Evolutionary conservation across 2,113 vertebrate species (phyloP), one percentile per base, ranked within the genome.

Genomic region (Tiliqua scincoides): DNA sequence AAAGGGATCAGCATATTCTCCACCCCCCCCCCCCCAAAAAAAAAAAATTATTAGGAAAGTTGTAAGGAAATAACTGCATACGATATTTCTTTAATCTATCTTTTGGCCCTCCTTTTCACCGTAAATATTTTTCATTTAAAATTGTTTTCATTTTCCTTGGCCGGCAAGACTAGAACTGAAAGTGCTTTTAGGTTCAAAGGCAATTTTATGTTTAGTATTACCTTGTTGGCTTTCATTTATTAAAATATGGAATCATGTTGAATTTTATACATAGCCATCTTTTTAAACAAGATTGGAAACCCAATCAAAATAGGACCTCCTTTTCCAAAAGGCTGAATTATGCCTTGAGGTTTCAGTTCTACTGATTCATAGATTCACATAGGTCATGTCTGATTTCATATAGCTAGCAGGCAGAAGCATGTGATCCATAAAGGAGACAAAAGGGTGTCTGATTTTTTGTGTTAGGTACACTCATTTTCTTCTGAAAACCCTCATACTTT

Each of bases 91-190:
- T 92, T 90, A 92, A 92, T 92, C 92, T 94, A 86, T 59, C 77
- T 90, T 93, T 63, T 35, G 67, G 81, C 77, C 88, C 89, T 93
- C 52, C 79, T 90, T 95, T 94, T 85, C 68, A 86, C 59, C 85
- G 84, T 90, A 92, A 93, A 88, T 93, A 62, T 59, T 88, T 93
- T 94, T 94, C 94, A 94, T 90, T 92, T 94, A 83, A 92, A 89
- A 82, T 77, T n/a, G 92, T 92, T 90, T 89, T 89, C 65, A 87
- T 93, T 95, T 88, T 71, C 91, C 72, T 90, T 93, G 91, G 82
- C 89, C 93, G 93, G 75, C 0, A 76, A 91, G 90, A 80, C 89
- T 93, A 73, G 27, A 85, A 84, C 90, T 89, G 88, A 87, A 84
- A 94, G 73, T 90, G 30, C 72, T 92, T 91, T 87, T 91, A 87